Conservation (phyloP, 2,113 vertebrate genomes). For the Probosciger aterrimus region DNA sequence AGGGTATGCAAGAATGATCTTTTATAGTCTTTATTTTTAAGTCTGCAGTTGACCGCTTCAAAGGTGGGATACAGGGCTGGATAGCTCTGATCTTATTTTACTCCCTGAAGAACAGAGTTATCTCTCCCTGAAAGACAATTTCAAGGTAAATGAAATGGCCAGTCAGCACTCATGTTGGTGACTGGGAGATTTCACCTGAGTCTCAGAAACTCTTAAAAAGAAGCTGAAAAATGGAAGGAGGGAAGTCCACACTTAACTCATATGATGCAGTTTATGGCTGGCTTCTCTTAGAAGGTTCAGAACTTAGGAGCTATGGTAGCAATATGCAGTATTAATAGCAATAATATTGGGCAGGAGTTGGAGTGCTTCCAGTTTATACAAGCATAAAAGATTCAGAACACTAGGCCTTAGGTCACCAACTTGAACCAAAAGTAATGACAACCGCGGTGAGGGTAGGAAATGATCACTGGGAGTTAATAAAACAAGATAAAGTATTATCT, state of each 20-base stretch:
- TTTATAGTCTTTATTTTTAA: background rate
- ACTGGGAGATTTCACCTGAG: background rate
- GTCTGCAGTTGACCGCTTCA: accelerated
- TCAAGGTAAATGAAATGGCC: background rate
- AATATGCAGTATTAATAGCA: background rate
- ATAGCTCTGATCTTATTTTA: background rate
- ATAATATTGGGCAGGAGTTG: background rate
- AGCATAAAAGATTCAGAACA: background rate
- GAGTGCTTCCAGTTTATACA: background rate
- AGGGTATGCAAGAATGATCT: background rate
- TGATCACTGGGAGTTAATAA: background rate
- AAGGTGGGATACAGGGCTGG: background rate
- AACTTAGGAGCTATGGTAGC: background rate
- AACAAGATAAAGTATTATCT: background rate
- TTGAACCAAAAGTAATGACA: background rate
- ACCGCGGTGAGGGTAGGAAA: background rate
- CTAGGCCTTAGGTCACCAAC: background rate
- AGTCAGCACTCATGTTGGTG: accelerated
- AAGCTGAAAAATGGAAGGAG: background rate
- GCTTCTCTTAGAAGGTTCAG: background rate
- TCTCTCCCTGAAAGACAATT: background rate
- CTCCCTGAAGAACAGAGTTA: background rate
- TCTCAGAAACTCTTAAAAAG: background rate
- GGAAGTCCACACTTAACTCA: background rate
- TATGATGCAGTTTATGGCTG: background rate